phyloP scores from a whole-genome alignment of 2,113 vertebrate genomes.

The Ardeotis arabs region DNA sequence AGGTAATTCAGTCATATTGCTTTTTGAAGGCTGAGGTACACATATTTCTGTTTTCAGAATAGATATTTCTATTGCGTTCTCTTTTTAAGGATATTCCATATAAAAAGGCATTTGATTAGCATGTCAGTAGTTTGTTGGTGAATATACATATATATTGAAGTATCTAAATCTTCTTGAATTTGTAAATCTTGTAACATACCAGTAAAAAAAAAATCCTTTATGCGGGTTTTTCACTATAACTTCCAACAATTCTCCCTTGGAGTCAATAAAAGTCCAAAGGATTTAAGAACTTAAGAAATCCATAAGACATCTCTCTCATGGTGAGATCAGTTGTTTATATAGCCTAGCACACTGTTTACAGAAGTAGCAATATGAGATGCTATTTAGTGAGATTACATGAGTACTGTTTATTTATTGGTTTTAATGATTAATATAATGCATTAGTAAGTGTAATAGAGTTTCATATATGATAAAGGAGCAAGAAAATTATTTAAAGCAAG shows the following conservation, averaged over 20 bases:
- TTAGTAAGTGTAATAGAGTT: neutral
- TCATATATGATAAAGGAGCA: neutral
- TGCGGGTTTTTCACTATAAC: neutral
- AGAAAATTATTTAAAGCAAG: neutral
- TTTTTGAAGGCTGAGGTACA: neutral
- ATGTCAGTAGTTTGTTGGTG: neutral
- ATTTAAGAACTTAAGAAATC: neutral
- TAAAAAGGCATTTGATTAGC: neutral
- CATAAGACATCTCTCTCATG: neutral
- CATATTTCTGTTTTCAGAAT: neutral
- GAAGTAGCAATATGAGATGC: neutral
- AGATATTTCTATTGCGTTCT: neutral
- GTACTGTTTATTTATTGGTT: neutral
- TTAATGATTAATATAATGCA: neutral
- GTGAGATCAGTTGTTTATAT: neutral
- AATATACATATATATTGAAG: neutral
- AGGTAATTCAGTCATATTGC: accelerated
- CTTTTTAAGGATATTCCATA: neutral
- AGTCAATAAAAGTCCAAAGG: neutral
- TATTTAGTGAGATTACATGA: neutral
- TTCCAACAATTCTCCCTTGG: neutral
- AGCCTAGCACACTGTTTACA: neutral
- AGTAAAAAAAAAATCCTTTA: neutral
- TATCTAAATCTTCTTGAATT: neutral
- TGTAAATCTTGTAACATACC: neutral